phyloP scores from a whole-genome alignment of 2,113 vertebrate species.

The Sorex araneus region DNA sequence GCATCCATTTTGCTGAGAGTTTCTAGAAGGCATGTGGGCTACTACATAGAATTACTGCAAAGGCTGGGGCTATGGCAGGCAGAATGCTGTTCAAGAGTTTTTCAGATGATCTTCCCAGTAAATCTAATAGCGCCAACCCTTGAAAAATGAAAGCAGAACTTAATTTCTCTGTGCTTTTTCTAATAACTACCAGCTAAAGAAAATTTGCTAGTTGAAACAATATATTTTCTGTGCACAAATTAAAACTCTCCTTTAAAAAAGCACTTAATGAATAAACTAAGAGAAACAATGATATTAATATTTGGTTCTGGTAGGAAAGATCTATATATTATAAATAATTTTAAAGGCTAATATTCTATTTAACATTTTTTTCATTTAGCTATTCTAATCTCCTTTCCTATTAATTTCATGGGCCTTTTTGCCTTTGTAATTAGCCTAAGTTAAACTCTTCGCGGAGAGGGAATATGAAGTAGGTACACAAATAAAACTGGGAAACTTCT shows the following conservation, averaged over 20 bases:
- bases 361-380: constrained; percentile 11
- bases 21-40: background rate
- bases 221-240: constrained; percentile 66
- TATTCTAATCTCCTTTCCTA: constrained; percentile 27
- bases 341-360: constrained; percentile 29
- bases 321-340: constrained; percentile 33
- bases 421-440: constrained; percentile 22
- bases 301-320: background rate
- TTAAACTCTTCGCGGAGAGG: background rate
- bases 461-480: background rate
- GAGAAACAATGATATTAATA: constrained; percentile 46
- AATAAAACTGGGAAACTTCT: constrained; percentile 41
- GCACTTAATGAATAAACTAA: constrained; percentile 19
- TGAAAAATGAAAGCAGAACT: background rate
- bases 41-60: background rate
- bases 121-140: constrained; percentile 38
- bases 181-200: constrained; percentile 66
- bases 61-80: background rate
- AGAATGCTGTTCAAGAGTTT: background rate
- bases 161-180: constrained; percentile 68
- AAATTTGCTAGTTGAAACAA: constrained; percentile 49
- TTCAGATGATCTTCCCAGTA: constrained; percentile 18
- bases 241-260: constrained; percentile 62
- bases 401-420: constrained; percentile 24
- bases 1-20: constrained; percentile 17